Evolutionary conservation across 2,888 invertebrate species (phyloP).

Genomic region (Lepidochitona cinerea): DNA sequence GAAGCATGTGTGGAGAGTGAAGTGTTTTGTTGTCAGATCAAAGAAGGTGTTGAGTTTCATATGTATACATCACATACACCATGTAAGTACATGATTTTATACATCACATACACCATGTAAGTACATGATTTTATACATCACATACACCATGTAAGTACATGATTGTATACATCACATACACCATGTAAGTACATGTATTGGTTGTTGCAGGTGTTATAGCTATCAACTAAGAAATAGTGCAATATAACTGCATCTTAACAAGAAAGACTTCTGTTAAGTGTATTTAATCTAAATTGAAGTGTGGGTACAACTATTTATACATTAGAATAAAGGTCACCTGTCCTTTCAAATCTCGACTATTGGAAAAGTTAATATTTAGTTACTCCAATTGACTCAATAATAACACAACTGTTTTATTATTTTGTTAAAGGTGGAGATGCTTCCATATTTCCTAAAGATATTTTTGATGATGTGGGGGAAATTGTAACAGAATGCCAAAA

Average conservation of each 20-base stretch:
- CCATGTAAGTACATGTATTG: conserved; percentile 81
- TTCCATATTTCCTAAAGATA: conserved; percentile 81
- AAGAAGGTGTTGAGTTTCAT: conserved; percentile 79
- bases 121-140: conserved; percentile 80
- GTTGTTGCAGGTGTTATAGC: too few relatives aligned
- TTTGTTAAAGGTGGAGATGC: conserved; percentile 81
- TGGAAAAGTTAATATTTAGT: too few relatives aligned
- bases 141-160: conserved; percentile 83
- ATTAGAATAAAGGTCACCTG: too few relatives aligned
- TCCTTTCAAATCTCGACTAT: too few relatives aligned
- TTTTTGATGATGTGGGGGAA: neutral
- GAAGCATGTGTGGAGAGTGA: conserved; percentile 18
- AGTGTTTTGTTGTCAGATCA: conserved; percentile 69
- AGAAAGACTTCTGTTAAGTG: too few relatives aligned
- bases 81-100: conserved; percentile 79
- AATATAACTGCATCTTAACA: too few relatives aligned
- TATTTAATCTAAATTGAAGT: too few relatives aligned
- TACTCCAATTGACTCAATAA: neutral
- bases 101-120: conserved; percentile 88
- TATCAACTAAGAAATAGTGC: too few relatives aligned
- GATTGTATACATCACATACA: conserved; percentile 87
- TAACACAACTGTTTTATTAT: conserved; percentile 6
- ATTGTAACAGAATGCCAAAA: too few relatives aligned
- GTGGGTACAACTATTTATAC: too few relatives aligned
- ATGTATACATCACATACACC: conserved; percentile 90